phyloP scores from a whole-genome alignment of 2,888 invertebrate species.

The Bellardia pandia region DNA sequence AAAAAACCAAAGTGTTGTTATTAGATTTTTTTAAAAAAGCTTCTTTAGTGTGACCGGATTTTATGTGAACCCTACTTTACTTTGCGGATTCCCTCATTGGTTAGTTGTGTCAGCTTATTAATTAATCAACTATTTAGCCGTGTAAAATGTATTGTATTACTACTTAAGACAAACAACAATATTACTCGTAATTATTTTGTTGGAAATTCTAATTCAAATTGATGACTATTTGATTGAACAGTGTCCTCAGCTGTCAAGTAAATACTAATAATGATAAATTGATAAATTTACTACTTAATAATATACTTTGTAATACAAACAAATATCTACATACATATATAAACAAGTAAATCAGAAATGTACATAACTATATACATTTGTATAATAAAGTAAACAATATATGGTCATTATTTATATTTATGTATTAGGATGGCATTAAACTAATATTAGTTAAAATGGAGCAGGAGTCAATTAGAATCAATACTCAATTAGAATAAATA shows the following conservation, averaged over 20 bases:
- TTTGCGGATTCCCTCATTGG: not conserved
- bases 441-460: too few relatives aligned
- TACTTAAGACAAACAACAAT: slow-evolving; percentile 12
- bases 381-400: not conserved
- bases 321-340: not conserved
- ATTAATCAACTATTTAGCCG: slow-evolving; percentile 17
- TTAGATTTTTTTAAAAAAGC: too few relatives aligned
- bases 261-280: slow-evolving; percentile 57
- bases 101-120: slow-evolving; percentile 13
- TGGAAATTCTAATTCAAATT: slow-evolving; percentile 32
- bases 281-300: slow-evolving; percentile 16
- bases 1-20: too few relatives aligned
- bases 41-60: too few relatives aligned
- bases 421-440: too few relatives aligned
- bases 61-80: not conserved
- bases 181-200: slow-evolving; percentile 20
- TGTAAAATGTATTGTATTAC: slow-evolving; percentile 23
- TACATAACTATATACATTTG: not conserved
- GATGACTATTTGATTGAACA: slow-evolving; percentile 44
- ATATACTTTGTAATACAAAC: slow-evolving; percentile 29
- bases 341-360: not conserved
- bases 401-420: too few relatives aligned
- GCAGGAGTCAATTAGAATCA: too few relatives aligned
- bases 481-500: too few relatives aligned
- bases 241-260: slow-evolving; percentile 49